Evolutionary conservation across 1,140 invertebrate genomes (phyloP).

Genomic region (Saccostrea glomerata): DNA sequence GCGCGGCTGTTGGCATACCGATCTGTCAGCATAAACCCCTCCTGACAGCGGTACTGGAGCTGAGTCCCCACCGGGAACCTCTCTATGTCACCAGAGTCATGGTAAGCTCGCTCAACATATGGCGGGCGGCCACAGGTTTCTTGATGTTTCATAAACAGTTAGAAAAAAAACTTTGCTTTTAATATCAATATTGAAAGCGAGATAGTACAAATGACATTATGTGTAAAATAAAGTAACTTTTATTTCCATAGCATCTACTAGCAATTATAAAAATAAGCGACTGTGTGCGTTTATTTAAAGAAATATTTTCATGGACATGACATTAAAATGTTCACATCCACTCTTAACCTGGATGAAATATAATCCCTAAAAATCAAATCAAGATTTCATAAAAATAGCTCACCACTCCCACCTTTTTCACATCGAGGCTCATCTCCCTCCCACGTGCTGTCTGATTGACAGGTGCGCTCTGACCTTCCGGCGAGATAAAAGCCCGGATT

Average conservation of each 20-base stretch:
- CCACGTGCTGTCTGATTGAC: conserved; percentile 66
- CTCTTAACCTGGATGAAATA: no score
- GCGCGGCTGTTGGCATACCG: conserved; percentile 22
- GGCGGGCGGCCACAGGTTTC: conserved; percentile 66
- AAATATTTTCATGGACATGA: background rate
- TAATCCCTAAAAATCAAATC: no score
- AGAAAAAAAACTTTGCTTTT: no score
- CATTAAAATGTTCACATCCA: background rate
- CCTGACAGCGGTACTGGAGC: conserved; percentile 92
- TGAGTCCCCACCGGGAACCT: conserved; percentile 82
- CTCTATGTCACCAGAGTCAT: conserved; percentile 64
- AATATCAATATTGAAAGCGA: no score
- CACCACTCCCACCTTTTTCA: conserved; percentile 62
- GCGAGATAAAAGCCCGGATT: conserved; percentile 62
- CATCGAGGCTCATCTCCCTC: conserved; percentile 67
- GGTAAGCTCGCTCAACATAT: conserved; percentile 57
- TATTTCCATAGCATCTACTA: no score
- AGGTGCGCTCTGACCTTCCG: conserved; percentile 58
- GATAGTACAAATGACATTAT: no score
- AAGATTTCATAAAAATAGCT: background rate
- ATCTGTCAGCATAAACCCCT: conserved; percentile 41
- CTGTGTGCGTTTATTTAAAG: background rate
- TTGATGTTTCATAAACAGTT: background rate
- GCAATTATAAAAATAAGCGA: background rate
- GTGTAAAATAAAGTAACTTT: no score